Evolutionary conservation across 2,797 vertebrate genomes (phyloP).

Genomic region (Passerculus sandwichensis): DNA sequence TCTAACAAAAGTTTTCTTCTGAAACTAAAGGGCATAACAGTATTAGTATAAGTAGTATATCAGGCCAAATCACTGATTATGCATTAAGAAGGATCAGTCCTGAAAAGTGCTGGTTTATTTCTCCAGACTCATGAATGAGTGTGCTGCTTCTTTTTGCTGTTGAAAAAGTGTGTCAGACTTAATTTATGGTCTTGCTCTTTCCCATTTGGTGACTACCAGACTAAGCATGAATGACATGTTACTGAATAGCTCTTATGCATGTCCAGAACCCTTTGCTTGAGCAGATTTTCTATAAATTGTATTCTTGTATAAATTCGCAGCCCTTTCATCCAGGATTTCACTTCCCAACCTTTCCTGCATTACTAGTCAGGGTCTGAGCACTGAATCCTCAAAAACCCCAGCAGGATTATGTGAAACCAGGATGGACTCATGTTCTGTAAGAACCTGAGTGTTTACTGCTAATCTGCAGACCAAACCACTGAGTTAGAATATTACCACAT

Average conservation of each 20-base stretch:
- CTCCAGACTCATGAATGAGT: not conserved
- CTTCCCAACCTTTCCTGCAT: not conserved
- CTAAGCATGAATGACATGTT: not conserved
- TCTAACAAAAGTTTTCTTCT: constrained; percentile 40
- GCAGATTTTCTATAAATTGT: not conserved
- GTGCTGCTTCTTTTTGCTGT: not conserved
- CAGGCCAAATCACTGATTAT: constrained; percentile 41
- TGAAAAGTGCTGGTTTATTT: not conserved
- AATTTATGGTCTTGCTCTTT: not conserved
- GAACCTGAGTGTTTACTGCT: not conserved
- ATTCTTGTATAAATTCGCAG: not conserved
- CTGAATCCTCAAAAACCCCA: not conserved
- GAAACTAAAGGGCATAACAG: not conserved
- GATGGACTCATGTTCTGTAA: not conserved
- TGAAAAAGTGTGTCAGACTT: not conserved
- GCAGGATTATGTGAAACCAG: not conserved
- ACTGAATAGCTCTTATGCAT: not conserved
- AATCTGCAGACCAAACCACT: not conserved
- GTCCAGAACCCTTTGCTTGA: not conserved
- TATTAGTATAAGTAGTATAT: constrained; percentile 6
- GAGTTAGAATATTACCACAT: not conserved
- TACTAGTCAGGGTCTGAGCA: not conserved
- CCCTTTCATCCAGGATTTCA: not conserved
- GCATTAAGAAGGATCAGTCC: constrained; percentile 41
- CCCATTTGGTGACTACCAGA: not conserved